phyloP scores from a whole-genome alignment of 2,888 invertebrate genomes.

The Troides oblongomaculatus region DNA sequence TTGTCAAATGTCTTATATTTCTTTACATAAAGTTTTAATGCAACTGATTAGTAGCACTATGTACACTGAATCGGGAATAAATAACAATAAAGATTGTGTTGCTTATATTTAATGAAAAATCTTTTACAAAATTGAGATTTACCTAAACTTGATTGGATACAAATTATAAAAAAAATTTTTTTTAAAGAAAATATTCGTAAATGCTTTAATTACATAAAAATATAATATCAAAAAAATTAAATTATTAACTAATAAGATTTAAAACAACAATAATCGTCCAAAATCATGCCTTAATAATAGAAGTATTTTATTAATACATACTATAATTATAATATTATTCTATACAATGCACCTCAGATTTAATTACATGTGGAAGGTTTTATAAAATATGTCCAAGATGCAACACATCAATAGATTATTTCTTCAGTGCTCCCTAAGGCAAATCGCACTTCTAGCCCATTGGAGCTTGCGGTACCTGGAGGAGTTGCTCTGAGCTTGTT shows the following conservation, averaged over 20 bases:
- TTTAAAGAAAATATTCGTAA: conserved; percentile 55
- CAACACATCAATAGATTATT: conserved; percentile 28
- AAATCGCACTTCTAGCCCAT: background rate
- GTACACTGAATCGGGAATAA: conserved; percentile 9
- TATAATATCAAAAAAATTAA: conserved; percentile 40
- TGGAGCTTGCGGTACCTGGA: background rate
- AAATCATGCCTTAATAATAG: conserved; percentile 36
- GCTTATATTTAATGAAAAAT: conserved; percentile 71
- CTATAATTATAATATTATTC: conserved; percentile 32
- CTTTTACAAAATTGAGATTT: conserved; percentile 73
- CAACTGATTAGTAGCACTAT: too few relatives aligned
- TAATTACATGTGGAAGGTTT: conserved; percentile 35
- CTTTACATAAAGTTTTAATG: too few relatives aligned
- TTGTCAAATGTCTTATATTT: too few relatives aligned
- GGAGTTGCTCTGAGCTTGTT: background rate
- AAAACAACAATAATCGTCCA: conserved; percentile 33
- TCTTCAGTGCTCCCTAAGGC: conserved; percentile 13
- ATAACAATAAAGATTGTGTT: conserved; percentile 41
- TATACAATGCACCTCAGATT: conserved; percentile 33
- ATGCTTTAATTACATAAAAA: conserved; percentile 57
- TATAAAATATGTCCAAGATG: conserved; percentile 26
- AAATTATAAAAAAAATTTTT: conserved; percentile 45
- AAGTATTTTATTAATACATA: conserved; percentile 29
- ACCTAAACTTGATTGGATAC: conserved; percentile 57
- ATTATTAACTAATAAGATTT: conserved; percentile 37